Evolutionary conservation across 2,113 vertebrate species (phyloP), one percentile per base, ranked within the genome.

Genomic region (Etia nguti): DNA sequence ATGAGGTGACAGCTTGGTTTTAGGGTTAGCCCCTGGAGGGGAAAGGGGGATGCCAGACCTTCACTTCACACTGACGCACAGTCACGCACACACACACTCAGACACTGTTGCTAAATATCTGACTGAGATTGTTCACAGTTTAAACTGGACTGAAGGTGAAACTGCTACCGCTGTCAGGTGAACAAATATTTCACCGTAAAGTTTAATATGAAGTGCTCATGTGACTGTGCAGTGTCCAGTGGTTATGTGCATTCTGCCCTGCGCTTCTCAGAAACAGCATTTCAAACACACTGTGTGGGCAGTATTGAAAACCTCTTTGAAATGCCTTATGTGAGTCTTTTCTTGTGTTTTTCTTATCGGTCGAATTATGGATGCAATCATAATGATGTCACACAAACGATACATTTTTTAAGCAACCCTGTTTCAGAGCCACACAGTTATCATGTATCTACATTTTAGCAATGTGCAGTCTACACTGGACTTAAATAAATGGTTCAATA

Each of bases 1-100:
- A 86, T 80, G 89, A 90, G 83, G 65, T 20, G 68, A 92, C 90
- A 94, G 82, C 83, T 90, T 92, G 90, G 81, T 84, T 81, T 73
- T 84, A n/a, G n/a, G n/a, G n/a, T n/a, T n/a, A 79, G 81, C 81
- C 84, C 86, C 90, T 83, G 41, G 81, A 85, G 92, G 87, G 55
- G 4, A 91, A 82, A 20, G 68, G 77, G 88, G 31, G 83, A 77
- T 60, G 38, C 12, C 11, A n/a, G 79, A 12, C 38, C 22, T 24
- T 68, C 80, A 34, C 73, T 46, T 52, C 80, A 87, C 73, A 79
- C 83, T 46, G 38, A 77, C 34, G 73, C 83, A 83, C 86, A 41
- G 38, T 68, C 48, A 50, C 7, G 10, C 70, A 80, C 82, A 41
- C 24, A 1, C 68, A 46, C 41, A 77, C 24, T 55, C 62, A 83